A percentile compares a stretch with the other conserved stretches of the same genome.
Evolutionary conservation across 2,113 vertebrate genomes (phyloP).

Genomic region (Canis aureus): DNA sequence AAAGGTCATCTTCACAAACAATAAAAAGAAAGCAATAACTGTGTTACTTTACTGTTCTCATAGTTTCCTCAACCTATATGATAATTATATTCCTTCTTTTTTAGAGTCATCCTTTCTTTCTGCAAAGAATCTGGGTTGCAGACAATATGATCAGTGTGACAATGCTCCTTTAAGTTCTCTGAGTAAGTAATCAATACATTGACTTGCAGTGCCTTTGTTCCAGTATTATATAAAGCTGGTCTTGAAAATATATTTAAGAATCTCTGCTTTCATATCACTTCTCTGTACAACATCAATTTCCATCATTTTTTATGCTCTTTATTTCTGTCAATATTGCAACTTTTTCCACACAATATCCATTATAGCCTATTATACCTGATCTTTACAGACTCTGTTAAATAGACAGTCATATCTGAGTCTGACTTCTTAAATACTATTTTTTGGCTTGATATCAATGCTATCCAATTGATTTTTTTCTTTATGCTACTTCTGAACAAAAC

Average conservation of each 20-base stretch:
- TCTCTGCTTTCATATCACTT: slow-evolving; percentile 38
- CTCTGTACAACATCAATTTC: slow-evolving; percentile 48
- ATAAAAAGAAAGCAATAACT: background rate
- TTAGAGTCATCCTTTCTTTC: background rate
- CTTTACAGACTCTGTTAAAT: slow-evolving; percentile 68
- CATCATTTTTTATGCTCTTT: slow-evolving; percentile 58
- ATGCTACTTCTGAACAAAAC: slow-evolving; percentile 74
- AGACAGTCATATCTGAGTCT: slow-evolving; percentile 47
- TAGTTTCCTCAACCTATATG: background rate
- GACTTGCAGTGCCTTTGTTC: background rate
- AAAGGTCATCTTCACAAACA: background rate
- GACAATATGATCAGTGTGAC: background rate
- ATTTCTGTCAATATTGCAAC: slow-evolving; percentile 74
- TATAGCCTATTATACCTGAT: slow-evolving; percentile 66
- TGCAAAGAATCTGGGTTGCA: background rate
- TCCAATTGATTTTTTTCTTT: slow-evolving; percentile 70
- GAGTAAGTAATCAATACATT: slow-evolving; percentile 28
- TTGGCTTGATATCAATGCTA: slow-evolving; percentile 57
- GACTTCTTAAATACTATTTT: slow-evolving; percentile 66
- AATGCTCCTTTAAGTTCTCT: slow-evolving; percentile 8
- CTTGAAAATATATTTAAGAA: slow-evolving; percentile 66
- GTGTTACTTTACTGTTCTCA: background rate
- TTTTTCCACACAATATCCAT: slow-evolving; percentile 70
- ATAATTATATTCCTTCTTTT: background rate
- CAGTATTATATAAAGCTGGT: background rate